phyloP scores from a whole-genome alignment of 2,797 vertebrate species.

The Acridotheres tristis region DNA sequence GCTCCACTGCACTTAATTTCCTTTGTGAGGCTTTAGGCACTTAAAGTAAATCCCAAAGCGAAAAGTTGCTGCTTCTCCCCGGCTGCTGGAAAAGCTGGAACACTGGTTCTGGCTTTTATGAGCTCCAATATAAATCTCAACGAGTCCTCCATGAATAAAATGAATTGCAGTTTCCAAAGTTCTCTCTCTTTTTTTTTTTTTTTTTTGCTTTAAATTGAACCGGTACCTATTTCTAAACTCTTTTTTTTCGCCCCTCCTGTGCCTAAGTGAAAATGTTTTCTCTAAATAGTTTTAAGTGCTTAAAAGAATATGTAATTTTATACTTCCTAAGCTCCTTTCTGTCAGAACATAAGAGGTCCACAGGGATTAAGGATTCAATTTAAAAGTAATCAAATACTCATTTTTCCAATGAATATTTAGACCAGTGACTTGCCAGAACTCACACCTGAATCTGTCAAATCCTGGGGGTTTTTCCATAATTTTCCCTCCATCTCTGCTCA shows the following conservation, averaged over 20 bases:
- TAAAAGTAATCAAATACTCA: conserved; percentile 13
- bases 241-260: neutral
- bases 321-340: neutral
- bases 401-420: conserved; percentile 11
- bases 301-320: neutral
- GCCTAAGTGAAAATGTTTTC: neutral
- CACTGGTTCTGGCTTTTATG: neutral
- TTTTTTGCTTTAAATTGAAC: neutral
- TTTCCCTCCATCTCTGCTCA: neutral
- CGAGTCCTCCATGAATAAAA: neutral
- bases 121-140: neutral
- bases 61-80: neutral
- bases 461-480: neutral
- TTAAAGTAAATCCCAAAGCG: neutral
- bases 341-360: neutral
- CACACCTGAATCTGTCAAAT: neutral
- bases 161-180: neutral
- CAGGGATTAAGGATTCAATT: neutral
- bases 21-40: neutral
- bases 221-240: neutral
- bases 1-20: conserved; percentile 30
- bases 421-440: neutral
- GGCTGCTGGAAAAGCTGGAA: neutral
- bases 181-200: neutral
- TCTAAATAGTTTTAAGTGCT: neutral